Percentiles rank a stretch among this genome's conserved stretches.
phyloP scores from a whole-genome alignment of 2,113 vertebrate genomes.

The Sakesphorus luctuosus region DNA sequence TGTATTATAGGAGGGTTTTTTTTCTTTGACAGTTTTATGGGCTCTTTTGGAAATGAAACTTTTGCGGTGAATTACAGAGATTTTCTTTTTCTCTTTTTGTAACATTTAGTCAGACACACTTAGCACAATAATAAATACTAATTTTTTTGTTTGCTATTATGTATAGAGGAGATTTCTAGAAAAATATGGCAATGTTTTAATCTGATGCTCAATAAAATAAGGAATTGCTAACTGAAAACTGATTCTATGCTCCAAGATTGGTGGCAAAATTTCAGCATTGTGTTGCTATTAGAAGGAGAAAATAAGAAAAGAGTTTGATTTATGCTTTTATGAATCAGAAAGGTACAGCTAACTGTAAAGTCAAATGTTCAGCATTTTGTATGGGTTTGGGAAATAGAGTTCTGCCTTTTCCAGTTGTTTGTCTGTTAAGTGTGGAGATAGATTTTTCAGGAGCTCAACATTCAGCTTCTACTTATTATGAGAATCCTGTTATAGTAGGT shows the following conservation, averaged over 20 bases:
- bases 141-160: not conserved
- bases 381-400: not conserved
- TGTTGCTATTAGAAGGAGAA: not conserved
- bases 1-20: slow-evolving; percentile 30
- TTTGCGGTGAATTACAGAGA: slow-evolving; percentile 35
- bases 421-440: not conserved
- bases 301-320: slow-evolving; percentile 19
- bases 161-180: not conserved
- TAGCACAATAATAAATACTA: slow-evolving; percentile 50
- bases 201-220: not conserved
- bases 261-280: not conserved
- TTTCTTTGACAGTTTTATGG: slow-evolving; percentile 61
- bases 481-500: not conserved
- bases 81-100: slow-evolving; percentile 20
- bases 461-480: not conserved
- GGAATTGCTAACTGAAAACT: not conserved
- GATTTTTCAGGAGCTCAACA: not conserved
- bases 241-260: not conserved
- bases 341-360: not conserved
- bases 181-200: not conserved
- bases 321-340: slow-evolving; percentile 18
- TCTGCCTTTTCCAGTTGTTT: not conserved
- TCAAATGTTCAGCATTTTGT: not conserved
- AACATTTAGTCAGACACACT: slow-evolving; percentile 22
- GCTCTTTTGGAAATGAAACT: slow-evolving; percentile 57